Evolutionary conservation across 1,140 invertebrate species (phyloP).

Genomic region (Pissodes strobi): DNA sequence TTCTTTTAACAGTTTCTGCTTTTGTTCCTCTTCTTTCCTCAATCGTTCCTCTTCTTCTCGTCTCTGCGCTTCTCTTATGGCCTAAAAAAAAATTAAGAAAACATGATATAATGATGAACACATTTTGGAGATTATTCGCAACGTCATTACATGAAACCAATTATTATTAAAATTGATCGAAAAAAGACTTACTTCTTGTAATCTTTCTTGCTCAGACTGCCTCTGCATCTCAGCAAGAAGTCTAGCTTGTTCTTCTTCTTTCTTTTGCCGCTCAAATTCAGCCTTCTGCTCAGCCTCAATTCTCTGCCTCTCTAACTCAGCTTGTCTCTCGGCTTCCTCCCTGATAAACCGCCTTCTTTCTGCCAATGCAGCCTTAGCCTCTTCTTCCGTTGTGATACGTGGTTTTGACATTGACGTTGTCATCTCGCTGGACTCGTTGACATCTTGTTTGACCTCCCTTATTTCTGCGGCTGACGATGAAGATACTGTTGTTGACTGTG

Average conservation of each 20-base stretch:
- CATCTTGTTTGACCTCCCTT: background rate
- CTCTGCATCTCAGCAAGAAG: constrained; percentile 76
- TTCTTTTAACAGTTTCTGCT: constrained; percentile 73
- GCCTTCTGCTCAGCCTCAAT: constrained; percentile 72
- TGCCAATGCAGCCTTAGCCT: constrained; percentile 86
- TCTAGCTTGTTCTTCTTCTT: constrained; percentile 80
- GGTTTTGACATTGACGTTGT: constrained; percentile 70
- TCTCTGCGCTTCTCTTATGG: constrained; percentile 62
- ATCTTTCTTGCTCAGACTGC: constrained; percentile 73
- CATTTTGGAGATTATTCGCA: background rate
- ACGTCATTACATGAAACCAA: background rate
- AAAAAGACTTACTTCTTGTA: constrained; percentile 64
- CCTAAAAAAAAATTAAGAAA: constrained; percentile 36
- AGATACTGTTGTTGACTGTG: background rate
- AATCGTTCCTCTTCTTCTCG: constrained; percentile 69
- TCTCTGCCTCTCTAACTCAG: constrained; percentile 78
- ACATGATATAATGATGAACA: background rate
- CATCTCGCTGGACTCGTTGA: constrained; percentile 44
- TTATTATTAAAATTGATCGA: too few relatives aligned
- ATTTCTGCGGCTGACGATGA: background rate
- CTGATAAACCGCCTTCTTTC: constrained; percentile 80
- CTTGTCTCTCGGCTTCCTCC: constrained; percentile 84
- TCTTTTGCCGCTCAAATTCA: constrained; percentile 74
- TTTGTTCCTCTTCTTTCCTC: constrained; percentile 68
- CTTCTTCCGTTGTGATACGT: constrained; percentile 83